Conservation (phyloP, 2,113 vertebrate species). For the Amphilophus citrinellus region DNA sequence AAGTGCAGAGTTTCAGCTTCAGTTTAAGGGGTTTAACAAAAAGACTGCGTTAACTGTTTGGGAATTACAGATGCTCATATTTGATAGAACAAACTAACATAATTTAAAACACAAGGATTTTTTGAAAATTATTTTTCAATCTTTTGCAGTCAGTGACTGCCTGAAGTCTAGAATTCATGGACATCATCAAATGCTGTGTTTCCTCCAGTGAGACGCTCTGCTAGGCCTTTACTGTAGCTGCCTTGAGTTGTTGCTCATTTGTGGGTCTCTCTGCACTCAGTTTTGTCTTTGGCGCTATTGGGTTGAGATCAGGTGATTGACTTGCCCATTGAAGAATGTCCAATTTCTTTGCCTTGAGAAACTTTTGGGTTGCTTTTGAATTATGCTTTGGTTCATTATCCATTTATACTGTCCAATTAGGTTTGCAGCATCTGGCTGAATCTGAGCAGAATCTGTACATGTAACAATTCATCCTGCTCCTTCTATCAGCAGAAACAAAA, state of each 20-base stretch:
- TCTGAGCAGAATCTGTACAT: too few relatives aligned
- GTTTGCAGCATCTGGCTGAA: too few relatives aligned
- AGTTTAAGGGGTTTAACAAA: not conserved
- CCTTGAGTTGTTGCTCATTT: not conserved
- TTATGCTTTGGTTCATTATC: too few relatives aligned
- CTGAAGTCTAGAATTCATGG: not conserved
- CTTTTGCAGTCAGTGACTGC: not conserved
- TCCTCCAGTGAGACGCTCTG: not conserved
- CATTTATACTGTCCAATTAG: too few relatives aligned
- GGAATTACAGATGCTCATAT: not conserved
- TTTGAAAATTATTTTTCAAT: too few relatives aligned
- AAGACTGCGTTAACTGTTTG: too few relatives aligned
- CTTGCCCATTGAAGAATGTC: not conserved
- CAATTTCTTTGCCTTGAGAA: not conserved
- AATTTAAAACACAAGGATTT: not conserved
- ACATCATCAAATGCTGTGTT: not conserved
- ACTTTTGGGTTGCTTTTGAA: not conserved
- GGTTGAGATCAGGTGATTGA: not conserved
- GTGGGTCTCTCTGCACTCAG: not conserved
- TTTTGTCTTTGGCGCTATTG: too few relatives aligned
- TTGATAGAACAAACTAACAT: not conserved
- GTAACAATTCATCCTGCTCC: too few relatives aligned
- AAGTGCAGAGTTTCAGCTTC: not conserved
- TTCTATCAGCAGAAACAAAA: too few relatives aligned
- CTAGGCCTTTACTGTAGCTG: not conserved